phyloP scores from a whole-genome alignment of 1,140 invertebrate species.

The Riptortus pedestris region DNA sequence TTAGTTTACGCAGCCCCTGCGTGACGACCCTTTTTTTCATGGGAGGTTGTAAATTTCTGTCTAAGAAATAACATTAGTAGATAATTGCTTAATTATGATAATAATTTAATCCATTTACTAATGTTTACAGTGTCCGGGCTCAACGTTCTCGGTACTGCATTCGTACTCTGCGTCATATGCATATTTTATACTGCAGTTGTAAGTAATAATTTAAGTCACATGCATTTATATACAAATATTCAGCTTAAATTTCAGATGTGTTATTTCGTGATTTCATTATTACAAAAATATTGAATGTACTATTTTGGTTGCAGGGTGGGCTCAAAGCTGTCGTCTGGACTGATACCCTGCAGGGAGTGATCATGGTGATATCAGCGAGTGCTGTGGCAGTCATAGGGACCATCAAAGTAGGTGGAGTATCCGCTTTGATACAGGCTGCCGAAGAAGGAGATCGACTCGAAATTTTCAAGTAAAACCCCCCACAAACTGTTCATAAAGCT shows the following conservation, averaged over 20 bases:
- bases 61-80: too few relatives aligned
- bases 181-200: slow-evolving; percentile 34
- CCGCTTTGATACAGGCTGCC: slow-evolving; percentile 44
- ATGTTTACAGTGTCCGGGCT: too few relatives aligned
- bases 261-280: too few relatives aligned
- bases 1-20: too few relatives aligned
- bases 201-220: slow-evolving; percentile 17
- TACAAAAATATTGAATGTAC: slow-evolving; percentile 20
- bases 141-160: too few relatives aligned
- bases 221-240: background rate
- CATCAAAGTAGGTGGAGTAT: slow-evolving; percentile 50
- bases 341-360: slow-evolving; percentile 66
- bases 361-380: slow-evolving; percentile 65
- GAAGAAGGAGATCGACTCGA: slow-evolving; percentile 46
- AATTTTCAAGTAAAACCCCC: slow-evolving; percentile 56
- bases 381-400: slow-evolving; percentile 57
- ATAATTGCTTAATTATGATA: too few relatives aligned
- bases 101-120: too few relatives aligned
- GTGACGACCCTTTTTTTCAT: too few relatives aligned
- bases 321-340: slow-evolving; percentile 75
- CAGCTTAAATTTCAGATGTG: too few relatives aligned
- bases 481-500: background rate
- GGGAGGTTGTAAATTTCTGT: too few relatives aligned
- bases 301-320: slow-evolving; percentile 53
- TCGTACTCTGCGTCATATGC: too few relatives aligned